Conservation (phyloP, 2,888 invertebrate species). For the Phortica magna region DNA sequence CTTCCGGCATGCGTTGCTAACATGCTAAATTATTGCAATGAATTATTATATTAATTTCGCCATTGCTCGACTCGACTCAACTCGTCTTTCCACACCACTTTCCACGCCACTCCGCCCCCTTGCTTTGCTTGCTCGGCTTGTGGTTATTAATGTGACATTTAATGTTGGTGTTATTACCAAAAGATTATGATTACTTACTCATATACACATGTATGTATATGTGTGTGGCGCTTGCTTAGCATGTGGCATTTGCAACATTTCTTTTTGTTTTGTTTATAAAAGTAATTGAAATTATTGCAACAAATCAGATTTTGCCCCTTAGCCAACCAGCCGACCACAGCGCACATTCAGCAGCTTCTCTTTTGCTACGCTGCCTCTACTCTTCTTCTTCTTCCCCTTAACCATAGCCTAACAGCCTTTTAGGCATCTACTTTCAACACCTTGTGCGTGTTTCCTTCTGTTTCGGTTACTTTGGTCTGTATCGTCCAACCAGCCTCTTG, state of each 20-base stretch:
- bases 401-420: too few relatives aligned
- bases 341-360: background rate
- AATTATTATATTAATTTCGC: constrained; percentile 75
- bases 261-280: constrained; percentile 66
- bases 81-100: too few relatives aligned
- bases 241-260: constrained; percentile 63
- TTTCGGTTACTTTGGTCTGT: background rate
- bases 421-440: background rate
- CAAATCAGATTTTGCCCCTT: background rate
- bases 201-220: constrained; percentile 34
- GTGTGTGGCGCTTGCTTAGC: constrained; percentile 32
- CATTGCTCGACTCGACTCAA: constrained; percentile 40
- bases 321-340: background rate
- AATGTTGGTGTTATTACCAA: constrained; percentile 69
- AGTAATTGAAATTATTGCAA: constrained; percentile 61
- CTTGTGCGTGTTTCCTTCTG: background rate
- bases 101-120: background rate
- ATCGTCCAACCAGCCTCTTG: background rate
- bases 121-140: constrained; percentile 35
- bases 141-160: constrained; percentile 74
- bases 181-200: constrained; percentile 69
- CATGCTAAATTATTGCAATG: constrained; percentile 74
- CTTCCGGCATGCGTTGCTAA: constrained; percentile 53
- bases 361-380: background rate
- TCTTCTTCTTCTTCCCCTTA: too few relatives aligned